Conservation (phyloP, 1,140 invertebrate genomes). For the Lithobius niger region DNA sequence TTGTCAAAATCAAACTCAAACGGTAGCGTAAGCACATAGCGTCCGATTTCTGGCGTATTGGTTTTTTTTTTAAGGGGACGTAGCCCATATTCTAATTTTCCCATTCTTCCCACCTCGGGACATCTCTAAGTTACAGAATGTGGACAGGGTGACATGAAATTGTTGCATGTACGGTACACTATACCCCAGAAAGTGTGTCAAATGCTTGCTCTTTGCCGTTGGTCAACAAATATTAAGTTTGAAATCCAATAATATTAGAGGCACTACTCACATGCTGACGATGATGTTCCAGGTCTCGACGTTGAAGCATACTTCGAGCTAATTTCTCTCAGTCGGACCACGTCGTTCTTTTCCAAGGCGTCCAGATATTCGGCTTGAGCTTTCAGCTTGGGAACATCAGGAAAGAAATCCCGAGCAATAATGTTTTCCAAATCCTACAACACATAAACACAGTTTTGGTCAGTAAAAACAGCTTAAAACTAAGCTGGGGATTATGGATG, state of each 20-base stretch:
- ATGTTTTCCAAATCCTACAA: conserved; percentile 74
- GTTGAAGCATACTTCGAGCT: conserved; percentile 70
- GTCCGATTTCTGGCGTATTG: too few species aligned
- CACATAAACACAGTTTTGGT: neutral
- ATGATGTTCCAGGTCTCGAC: conserved; percentile 14
- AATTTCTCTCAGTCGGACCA: conserved; percentile 67
- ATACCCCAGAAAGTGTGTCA: too few species aligned
- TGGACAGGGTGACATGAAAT: too few species aligned
- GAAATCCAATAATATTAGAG: conserved; percentile 9
- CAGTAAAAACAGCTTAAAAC: neutral
- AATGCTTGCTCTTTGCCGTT: too few species aligned
- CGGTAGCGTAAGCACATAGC: too few species aligned
- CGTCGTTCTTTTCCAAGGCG: conserved; percentile 77
- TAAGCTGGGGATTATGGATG: neutral
- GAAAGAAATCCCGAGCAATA: conserved; percentile 94
- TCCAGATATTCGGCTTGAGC: conserved; percentile 88
- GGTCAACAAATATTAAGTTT: neutral
- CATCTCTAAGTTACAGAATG: too few species aligned
- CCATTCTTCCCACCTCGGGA: too few species aligned
- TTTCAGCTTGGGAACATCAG: conserved; percentile 81
- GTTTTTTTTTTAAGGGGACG: too few species aligned
- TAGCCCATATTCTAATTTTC: too few species aligned
- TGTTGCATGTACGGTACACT: too few species aligned
- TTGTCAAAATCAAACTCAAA: too few species aligned
- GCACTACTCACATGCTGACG: conserved; percentile 17